Base-by-base conservation (phyloP, 2,113 vertebrate genomes). In the Lethenteron reissneri region DNA sequence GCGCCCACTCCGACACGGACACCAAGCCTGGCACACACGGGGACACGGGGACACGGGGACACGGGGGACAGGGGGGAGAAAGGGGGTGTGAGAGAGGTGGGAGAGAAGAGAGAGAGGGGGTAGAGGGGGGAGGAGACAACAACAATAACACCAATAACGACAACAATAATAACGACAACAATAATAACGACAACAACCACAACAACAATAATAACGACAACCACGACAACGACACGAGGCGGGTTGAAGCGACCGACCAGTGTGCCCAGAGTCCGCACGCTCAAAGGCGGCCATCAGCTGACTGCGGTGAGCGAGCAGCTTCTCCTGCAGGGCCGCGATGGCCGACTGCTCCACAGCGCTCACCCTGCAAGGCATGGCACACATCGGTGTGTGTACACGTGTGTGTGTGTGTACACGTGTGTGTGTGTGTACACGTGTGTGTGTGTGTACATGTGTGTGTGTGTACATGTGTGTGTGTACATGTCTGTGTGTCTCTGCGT, bases 241-340 rank as follows among this genome's bases (percentile, higher is more conserved):
- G 41, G 3, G 41, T 41, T 6, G 41, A 41, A 41, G 41, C 41
- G 41, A 41, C 21, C 77, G 79, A 95, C 92, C 91, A 74, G 85
- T 84, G 75, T 77, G 74, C 2, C 76, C 78, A 57, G 57, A 15
- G 75, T 99, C 92, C 1, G 81, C 80, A 71, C 82, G 78, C 74
- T 80, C 80, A 77, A 95, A 95, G 74, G 81, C 83, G 15, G 60
- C 72, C 71, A 81, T 82, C 57, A 99, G 86, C 74, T 90, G 86
- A 25, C 82, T 83, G 77, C 83, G 88, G 76, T 86, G 84, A 57
- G 85, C 74, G 73, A 87, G 88, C 70, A 99, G 80, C 79, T 83
- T 90, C 78, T 95, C 90, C 78, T 82, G 83, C 75, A 99, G 78
- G 71, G 84, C 81, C 71, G 78, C 85, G 4, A 97, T 78, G 74